Evolutionary conservation across 2,797 vertebrate species (phyloP), one percentile per base, ranked within the genome.

Genomic region (Staurois parvus): DNA sequence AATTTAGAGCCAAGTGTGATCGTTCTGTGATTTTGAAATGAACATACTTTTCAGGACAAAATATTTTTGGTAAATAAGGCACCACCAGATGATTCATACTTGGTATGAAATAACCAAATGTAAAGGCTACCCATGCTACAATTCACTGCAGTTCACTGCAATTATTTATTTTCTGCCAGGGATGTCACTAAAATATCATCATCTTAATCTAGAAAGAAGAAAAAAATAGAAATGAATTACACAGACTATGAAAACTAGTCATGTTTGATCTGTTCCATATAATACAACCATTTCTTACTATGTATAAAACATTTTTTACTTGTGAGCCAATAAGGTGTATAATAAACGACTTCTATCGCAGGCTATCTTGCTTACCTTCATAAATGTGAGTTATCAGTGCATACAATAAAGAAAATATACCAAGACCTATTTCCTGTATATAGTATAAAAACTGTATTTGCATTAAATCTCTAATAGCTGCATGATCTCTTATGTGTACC

Each of bases 121-220:
- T 29, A 66, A 42, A 34, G 45, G 42, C 73, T 82, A 62, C 17
- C 26, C 74, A 70, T 30, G 24, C 67, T 80, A 56, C 52, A 80
- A 70, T 48, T 80, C 45, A 40, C 19, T 56, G 52, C 52, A 80
- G 56, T 48, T 80, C 45, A 40, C 19, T 56, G 52, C 45, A 52
- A 80, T n/a, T 12, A 48, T 72, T 72, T 62, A 40, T 30, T 34
- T 56, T 80, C 77, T 30, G 17, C 24, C 64, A 69, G 10, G 68
- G n/a, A 79, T 64, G 68, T 69, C 48, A 32, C 48, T 19, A 26
- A 62, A 15, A 59, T 59, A 5, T 11, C 59, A 64, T 34, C 11
- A 59, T 72, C 52, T 52, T 30, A 72, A 72, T 15, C 30, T 59
- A 59, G 40, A 40, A 32, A 81, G 11, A 52, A 59, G 62, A 28